phyloP scores from a whole-genome alignment of 1,140 invertebrate genomes.

The Caenorhabditis remanei region DNA sequence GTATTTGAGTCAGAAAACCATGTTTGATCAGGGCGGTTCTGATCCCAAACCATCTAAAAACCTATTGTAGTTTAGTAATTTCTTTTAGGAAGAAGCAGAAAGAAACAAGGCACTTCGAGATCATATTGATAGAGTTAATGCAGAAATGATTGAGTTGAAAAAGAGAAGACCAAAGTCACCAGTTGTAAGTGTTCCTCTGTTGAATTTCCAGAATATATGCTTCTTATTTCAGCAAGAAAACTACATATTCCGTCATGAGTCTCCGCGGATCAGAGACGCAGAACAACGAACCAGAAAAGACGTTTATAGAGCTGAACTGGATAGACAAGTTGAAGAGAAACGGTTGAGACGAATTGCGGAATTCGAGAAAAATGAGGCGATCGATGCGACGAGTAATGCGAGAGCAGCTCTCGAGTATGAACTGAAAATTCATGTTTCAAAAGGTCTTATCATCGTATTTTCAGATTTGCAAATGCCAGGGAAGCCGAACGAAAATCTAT shows the following conservation, averaged over 20 bases:
- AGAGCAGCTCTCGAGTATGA: conserved; percentile 49
- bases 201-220: not conserved
- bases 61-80: too few relatives aligned
- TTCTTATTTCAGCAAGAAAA: conserved; percentile 42
- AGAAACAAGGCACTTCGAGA: conserved; percentile 18
- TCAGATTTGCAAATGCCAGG: conserved; percentile 48
- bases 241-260: conserved; percentile 60
- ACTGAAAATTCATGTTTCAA: not conserved
- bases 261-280: conserved; percentile 35
- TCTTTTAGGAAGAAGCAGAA: conserved; percentile 33
- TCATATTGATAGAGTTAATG: conserved; percentile 53
- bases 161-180: conserved; percentile 57
- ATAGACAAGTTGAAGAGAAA: conserved; percentile 57
- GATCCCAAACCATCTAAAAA: too few relatives aligned
- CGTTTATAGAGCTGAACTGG: conserved; percentile 21
- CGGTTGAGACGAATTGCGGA: conserved; percentile 43
- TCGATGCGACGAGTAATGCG: conserved; percentile 58
- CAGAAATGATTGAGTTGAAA: conserved; percentile 47
- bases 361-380: conserved; percentile 51
- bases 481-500: conserved; percentile 28
- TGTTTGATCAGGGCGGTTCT: too few relatives aligned
- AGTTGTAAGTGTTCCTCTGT: not conserved
- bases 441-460: not conserved
- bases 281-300: conserved; percentile 56
- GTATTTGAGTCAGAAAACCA: too few relatives aligned